Evolutionary conservation across 2,113 vertebrate species (phyloP), one percentile per base, ranked within the genome.

Genomic region (Geothlypis trichas): DNA sequence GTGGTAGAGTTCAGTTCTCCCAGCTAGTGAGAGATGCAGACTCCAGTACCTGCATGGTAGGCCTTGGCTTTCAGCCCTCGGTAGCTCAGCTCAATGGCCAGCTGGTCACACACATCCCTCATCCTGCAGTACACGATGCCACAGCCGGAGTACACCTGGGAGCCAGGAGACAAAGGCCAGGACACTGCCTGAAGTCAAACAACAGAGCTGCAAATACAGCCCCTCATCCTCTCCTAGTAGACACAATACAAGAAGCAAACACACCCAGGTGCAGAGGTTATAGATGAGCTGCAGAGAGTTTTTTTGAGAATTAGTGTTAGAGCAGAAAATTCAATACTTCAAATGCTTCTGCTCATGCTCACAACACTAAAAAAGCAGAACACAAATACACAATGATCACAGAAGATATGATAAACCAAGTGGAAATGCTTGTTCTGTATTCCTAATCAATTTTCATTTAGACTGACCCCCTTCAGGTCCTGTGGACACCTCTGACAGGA

Each of bases 41-140:
- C 4, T 76, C 44, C 44, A 77, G 77, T 97, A 99, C 99, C 99
- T 98, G 99, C 99, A 5, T 99, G 99, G 95, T 99, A 99, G 2
- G 99, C 98, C 90, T 99, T 99, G 92, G 99, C 97, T 30, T 93
- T 93, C 80, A 99, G 87, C 28, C 99, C 99, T 26, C 99, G 97
- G 85, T 98, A 98, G 75, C 98, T 99, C 91, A 99, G 95, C 84
- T 99, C 98, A 65, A 97, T 92, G 10, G 99, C 99, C 93, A 99
- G 98, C 24, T 98, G 98, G 87, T 99, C 99, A 97, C 99, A 99
- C 84, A 97, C 89, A 2, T 99, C 99, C 95, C 99, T 98, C 94
- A 98, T 99, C 86, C 99, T 98, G 97, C 99, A 99, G 97, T 99
- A 99, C 72, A 99, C 97, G 42, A 99, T 99, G 91, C 99, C 99